Evolutionary conservation across 2,113 vertebrate genomes (phyloP).

Genomic region (Phycodurus eques): DNA sequence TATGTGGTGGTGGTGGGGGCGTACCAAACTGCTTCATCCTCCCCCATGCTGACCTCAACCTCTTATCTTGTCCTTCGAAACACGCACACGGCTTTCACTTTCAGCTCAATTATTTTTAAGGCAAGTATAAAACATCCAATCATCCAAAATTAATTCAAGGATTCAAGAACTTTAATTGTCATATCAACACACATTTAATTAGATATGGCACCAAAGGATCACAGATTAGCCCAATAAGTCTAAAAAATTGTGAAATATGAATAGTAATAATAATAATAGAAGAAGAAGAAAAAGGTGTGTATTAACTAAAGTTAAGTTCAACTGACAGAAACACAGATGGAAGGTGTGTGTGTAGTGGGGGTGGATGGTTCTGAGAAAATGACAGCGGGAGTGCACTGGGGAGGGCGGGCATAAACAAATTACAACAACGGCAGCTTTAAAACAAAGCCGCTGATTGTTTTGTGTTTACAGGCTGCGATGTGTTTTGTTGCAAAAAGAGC

Average conservation of each 20-base stretch:
- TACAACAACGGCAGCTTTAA: conserved; percentile 79
- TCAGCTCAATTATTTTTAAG: conserved; percentile 1
- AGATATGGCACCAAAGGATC: no score
- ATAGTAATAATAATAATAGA: no score
- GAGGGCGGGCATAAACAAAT: conserved; percentile 46
- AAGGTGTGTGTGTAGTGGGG: neutral
- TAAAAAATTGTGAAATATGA: no score
- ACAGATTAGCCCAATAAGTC: no score
- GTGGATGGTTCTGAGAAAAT: conserved; percentile 24
- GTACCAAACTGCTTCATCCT: conserved; percentile 34
- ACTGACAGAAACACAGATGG: neutral
- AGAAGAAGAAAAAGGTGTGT: neutral
- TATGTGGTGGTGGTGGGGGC: conserved; percentile 4
- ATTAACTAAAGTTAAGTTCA: neutral
- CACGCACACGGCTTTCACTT: conserved; percentile 39
- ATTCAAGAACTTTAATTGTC: no score
- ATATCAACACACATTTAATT: no score
- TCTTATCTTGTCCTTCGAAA: conserved; percentile 6
- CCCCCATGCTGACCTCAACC: conserved; percentile 9
- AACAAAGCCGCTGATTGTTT: conserved; percentile 96
- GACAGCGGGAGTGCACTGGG: conserved; percentile 21
- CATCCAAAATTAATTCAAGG: neutral
- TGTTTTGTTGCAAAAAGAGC: conserved; percentile 88
- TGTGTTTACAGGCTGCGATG: conserved; percentile 95
- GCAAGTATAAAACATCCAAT: neutral